Evolutionary conservation across 1,140 invertebrate species (phyloP).

Genomic region (Wiebesia pumilae): DNA sequence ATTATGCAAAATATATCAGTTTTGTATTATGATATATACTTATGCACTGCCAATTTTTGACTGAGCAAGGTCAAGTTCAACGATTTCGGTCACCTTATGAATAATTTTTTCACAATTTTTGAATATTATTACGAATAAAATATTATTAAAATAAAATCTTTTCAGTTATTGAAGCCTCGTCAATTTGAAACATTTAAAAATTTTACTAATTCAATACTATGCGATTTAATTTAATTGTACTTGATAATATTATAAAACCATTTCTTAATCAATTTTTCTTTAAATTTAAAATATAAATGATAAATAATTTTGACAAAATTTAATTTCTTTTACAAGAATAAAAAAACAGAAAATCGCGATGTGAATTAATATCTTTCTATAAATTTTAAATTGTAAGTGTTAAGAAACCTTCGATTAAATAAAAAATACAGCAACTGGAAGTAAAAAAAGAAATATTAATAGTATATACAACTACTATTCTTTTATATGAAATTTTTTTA

Average conservation of each 20-base stretch:
- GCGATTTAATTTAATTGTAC: background rate
- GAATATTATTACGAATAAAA: background rate
- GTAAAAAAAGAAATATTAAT: no score
- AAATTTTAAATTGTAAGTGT: background rate
- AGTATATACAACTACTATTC: no score
- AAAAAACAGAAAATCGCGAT: background rate
- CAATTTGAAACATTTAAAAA: background rate
- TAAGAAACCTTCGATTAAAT: background rate
- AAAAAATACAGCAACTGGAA: background rate
- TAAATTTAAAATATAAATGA: background rate
- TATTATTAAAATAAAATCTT: background rate
- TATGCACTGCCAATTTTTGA: slow-evolving; percentile 21
- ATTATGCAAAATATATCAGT: background rate
- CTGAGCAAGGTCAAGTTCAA: background rate
- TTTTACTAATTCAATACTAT: background rate
- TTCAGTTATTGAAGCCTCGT: background rate
- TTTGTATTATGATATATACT: slow-evolving; percentile 19
- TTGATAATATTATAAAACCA: background rate
- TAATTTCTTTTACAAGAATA: background rate
- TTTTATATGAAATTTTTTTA: no score
- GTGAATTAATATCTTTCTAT: background rate
- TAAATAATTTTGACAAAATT: background rate
- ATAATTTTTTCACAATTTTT: background rate
- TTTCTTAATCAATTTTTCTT: background rate
- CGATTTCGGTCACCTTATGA: background rate